Evolutionary conservation across 2,113 vertebrate genomes (phyloP), one percentile per base, ranked within the genome.

Genomic region (Nycticebus coucang): DNA sequence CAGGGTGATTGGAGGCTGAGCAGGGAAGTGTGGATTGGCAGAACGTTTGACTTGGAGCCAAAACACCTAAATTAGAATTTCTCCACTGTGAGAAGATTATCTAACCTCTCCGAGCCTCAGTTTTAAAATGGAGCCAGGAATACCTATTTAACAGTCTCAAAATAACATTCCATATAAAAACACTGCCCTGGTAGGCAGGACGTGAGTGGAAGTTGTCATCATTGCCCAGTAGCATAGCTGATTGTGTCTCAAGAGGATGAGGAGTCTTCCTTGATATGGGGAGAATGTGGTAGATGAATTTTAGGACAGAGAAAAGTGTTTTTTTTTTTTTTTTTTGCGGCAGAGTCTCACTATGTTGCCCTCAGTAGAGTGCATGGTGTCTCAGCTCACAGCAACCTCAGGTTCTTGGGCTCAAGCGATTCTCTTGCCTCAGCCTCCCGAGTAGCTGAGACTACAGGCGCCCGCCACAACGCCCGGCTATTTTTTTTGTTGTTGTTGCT

Each of bases 81-180:
- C 0, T 7, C 13, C 13, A 60, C 53, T 18, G 0, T 24, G 37
- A 68, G 35, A 55, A 0, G 37, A 4, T 59, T 18, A 2, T 2
- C 2, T 30, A 50, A 28, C 26, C 5, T 64, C 30, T 80, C 26
- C 66, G 26, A 69, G 22, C 26, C 33, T 91, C 6, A 7, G 15
- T 60, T 88, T 71, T 83, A 62, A 79, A 62, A 50, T 35, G 57
- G 59, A 84, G 41, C 78, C 22, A 18, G 35, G 8, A 17, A 8
- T 14, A 33, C 69, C 45, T 37, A 0, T 69, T 83, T 53, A 50
- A 92, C 17, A 55, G 41, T 59, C 62, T 74, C 62, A 60, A 77
- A 33, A 55, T 68, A 14, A 22, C 35, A 41, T 77, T 30, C 30
- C 19, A 0, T 30, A 8, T 66, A 53, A 72, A 92, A 92, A 90